Evolutionary conservation across 2,888 invertebrate genomes (phyloP).

Genomic region (Epinotia bilunana): DNA sequence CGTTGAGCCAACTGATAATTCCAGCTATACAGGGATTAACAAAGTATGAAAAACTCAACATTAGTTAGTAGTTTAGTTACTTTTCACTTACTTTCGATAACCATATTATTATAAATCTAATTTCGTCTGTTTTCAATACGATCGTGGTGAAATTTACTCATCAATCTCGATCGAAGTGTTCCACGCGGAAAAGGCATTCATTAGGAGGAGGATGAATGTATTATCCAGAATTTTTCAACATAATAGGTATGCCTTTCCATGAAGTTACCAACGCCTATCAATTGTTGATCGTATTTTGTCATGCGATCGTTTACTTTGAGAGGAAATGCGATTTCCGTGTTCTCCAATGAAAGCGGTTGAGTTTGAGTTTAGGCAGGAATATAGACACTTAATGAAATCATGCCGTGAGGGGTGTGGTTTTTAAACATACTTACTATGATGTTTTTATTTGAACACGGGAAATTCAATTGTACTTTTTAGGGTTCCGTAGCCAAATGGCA

Average conservation of each 20-base stretch:
- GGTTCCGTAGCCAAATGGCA: too few species aligned
- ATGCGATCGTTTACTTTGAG: slow-evolving; percentile 49
- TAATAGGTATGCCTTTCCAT: neutral
- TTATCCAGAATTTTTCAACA: slow-evolving; percentile 11
- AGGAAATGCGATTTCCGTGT: slow-evolving; percentile 60
- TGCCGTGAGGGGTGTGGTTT: slow-evolving; percentile 3
- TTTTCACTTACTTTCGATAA: slow-evolving; percentile 1
- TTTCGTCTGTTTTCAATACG: neutral
- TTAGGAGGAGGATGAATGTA: neutral
- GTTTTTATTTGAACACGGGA: slow-evolving; percentile 6
- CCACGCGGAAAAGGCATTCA: neutral
- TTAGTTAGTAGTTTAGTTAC: neutral
- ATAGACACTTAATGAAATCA: slow-evolving; percentile 36
- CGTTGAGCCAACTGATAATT: slow-evolving; percentile 23
- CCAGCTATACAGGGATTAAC: neutral
- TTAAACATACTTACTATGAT: neutral
- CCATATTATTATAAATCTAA: neutral
- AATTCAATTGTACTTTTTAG: neutral
- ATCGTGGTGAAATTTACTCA: slow-evolving; percentile 4
- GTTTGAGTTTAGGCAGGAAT: slow-evolving; percentile 36
- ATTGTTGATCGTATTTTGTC: slow-evolving; percentile 47
- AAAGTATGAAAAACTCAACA: neutral
- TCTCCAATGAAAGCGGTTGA: slow-evolving; percentile 39
- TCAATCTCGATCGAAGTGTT: neutral
- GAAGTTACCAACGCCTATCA: slow-evolving; percentile 27